A percentile compares a stretch with the other conserved stretches of the same genome.
Evolutionary conservation across 2,888 invertebrate species (phyloP).

Genomic region (Apodemia zela): DNA sequence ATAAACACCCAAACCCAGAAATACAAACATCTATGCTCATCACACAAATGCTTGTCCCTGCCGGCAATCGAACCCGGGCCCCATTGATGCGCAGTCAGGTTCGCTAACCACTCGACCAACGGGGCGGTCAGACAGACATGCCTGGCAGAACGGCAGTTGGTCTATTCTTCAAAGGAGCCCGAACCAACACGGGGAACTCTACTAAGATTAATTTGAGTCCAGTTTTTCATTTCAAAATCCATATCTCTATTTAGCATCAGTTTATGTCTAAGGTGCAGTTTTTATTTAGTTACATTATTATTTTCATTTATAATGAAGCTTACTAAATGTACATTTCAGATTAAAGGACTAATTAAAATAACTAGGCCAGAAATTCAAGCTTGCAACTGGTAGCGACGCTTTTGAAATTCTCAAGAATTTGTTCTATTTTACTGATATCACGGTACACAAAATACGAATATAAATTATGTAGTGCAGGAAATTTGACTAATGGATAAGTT

Average conservation of each 20-base stretch:
- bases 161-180: no score
- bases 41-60: no score
- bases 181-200: no score
- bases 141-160: no score
- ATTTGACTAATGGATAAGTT: conserved; percentile 14
- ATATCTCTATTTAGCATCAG: background rate
- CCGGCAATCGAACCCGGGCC: no score
- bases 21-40: no score
- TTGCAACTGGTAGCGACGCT: conserved; percentile 4
- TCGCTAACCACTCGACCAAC: no score
- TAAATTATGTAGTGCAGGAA: conserved; percentile 12
- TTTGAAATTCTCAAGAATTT: conserved; percentile 15
- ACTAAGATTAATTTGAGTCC: background rate
- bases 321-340: background rate
- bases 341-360: conserved; percentile 16
- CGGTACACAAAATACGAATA: conserved; percentile 13
- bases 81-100: no score
- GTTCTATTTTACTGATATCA: conserved; percentile 11
- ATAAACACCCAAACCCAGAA: no score
- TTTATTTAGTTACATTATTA: background rate
- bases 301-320: no score
- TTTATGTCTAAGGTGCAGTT: background rate
- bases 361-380: conserved; percentile 9
- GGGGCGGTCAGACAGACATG: no score
- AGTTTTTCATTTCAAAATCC: background rate